Conservation (phyloP, 2,113 vertebrate genomes). For the Epinephelus cyanopodus region DNA sequence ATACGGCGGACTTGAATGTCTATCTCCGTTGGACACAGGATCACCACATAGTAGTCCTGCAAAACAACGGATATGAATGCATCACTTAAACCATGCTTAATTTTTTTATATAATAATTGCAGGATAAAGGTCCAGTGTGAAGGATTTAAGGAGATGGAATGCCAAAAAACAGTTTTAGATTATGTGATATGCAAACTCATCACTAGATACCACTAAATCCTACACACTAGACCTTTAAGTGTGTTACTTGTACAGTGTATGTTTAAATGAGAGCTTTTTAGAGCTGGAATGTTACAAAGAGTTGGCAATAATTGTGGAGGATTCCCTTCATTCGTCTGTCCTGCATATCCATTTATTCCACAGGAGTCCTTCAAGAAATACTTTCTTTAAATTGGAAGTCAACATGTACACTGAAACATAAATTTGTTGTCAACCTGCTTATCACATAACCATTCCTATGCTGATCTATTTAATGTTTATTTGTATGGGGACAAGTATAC, state of each 20-base stretch:
- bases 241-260: not conserved
- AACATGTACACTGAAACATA: not conserved
- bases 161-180: no score
- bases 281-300: not conserved
- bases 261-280: not conserved
- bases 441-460: not conserved
- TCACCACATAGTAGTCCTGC: slow-evolving; percentile 99
- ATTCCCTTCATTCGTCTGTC: not conserved
- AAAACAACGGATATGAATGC: slow-evolving; percentile 21
- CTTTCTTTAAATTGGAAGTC: not conserved
- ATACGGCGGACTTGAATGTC: slow-evolving; percentile 96
- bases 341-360: not conserved
- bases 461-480: not conserved
- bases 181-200: no score
- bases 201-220: no score
- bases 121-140: no score
- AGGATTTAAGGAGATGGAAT: no score
- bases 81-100: not conserved
- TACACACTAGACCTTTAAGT: no score
- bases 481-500: no score
- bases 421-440: not conserved
- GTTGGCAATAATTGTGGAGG: not conserved
- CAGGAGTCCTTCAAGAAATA: not conserved
- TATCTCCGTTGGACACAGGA: slow-evolving; percentile 97
- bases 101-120: not conserved